phyloP scores from a whole-genome alignment of 2,888 invertebrate genomes.

The Lobophora halterata region DNA sequence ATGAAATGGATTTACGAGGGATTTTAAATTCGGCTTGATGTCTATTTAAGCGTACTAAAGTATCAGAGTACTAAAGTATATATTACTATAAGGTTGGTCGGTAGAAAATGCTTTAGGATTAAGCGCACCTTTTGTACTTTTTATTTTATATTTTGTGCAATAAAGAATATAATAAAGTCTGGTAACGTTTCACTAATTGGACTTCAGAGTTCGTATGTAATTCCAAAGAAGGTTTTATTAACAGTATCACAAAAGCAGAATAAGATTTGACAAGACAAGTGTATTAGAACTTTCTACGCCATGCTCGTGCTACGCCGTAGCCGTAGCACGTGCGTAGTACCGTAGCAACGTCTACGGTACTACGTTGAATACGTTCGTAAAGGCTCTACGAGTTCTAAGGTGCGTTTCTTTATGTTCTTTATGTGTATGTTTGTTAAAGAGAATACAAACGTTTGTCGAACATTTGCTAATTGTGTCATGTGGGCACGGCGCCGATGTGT shows the following conservation, averaged over 20 bases:
- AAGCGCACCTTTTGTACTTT: too few relatives aligned
- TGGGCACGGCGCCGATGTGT: conserved; percentile 56
- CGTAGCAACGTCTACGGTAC: conserved; percentile 16
- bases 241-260: too few relatives aligned
- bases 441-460: conserved; percentile 24
- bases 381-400: conserved; percentile 21
- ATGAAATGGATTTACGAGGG: conserved; percentile 46
- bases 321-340: conserved; percentile 43
- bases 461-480: conserved; percentile 34
- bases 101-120: conserved; percentile 14
- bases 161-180: conserved; percentile 27
- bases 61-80: too few relatives aligned
- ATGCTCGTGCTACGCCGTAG: conserved; percentile 32
- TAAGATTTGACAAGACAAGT: too few relatives aligned
- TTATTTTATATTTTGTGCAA: conserved; percentile 23
- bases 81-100: too few relatives aligned
- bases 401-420: conserved; percentile 25
- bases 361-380: conserved; percentile 14
- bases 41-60: conserved; percentile 49
- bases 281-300: too few relatives aligned
- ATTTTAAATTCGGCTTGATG: conserved; percentile 48
- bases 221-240: conserved; percentile 12
- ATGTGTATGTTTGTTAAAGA: conserved; percentile 28
- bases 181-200: conserved; percentile 20
- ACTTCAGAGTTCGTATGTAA: conserved; percentile 14